Percentiles rank a stretch among this genome's conserved stretches.
Conservation (phyloP, 2,113 vertebrate genomes). For the Phalacrocorax aristotelis region DNA sequence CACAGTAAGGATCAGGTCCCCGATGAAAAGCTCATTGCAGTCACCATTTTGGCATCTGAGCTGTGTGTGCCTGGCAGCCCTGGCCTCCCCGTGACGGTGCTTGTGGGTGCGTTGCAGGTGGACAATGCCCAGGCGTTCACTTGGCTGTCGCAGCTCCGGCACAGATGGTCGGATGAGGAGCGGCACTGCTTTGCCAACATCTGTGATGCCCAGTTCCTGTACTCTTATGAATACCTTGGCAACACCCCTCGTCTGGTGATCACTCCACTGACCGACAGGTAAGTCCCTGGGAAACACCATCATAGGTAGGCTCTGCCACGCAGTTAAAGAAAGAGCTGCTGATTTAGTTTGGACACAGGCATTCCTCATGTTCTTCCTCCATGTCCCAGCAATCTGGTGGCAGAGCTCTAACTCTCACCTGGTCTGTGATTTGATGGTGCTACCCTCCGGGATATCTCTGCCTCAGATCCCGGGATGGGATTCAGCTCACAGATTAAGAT, state of each 20-base stretch:
- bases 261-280: slow-evolving; percentile 96
- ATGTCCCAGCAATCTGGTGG: accelerated
- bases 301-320: not conserved
- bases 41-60: not conserved
- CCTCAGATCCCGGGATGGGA: not conserved
- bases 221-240: slow-evolving; percentile 95
- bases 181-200: slow-evolving; percentile 92
- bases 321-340: not conserved
- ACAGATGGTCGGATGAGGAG: slow-evolving; percentile 87
- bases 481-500: not conserved
- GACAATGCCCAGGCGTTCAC: slow-evolving; percentile 90
- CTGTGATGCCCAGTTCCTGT: slow-evolving; percentile 93
- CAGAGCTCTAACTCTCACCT: not conserved
- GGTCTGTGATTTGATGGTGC: not conserved
- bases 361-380: not conserved
- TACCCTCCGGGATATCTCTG: not conserved
- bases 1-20: accelerated
- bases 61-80: not conserved
- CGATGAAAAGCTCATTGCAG: accelerated
- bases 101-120: slow-evolving; percentile 70
- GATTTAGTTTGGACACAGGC: not conserved
- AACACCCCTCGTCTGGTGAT: slow-evolving; percentile 95
- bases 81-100: accelerated
- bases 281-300: not conserved
- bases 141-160: slow-evolving; percentile 94